phyloP scores from a whole-genome alignment of 2,797 vertebrate genomes.

The Oreortyx pictus region DNA sequence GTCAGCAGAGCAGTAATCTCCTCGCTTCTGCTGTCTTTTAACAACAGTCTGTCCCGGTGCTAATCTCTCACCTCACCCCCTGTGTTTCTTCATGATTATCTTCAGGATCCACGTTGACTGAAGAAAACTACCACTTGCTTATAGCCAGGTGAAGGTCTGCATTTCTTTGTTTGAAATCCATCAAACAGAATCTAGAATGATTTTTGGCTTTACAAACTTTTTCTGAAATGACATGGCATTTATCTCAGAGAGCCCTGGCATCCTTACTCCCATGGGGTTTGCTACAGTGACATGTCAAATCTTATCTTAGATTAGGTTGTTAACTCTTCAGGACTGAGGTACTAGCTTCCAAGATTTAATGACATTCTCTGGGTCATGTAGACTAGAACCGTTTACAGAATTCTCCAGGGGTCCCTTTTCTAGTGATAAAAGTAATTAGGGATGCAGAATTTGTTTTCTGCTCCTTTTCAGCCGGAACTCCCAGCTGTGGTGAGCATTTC shows the following conservation, averaged over 20 bases:
- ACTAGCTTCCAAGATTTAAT: background rate
- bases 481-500: background rate
- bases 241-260: background rate
- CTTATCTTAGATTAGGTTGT: background rate
- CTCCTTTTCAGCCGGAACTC: slow-evolving; percentile 17
- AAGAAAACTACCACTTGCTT: background rate
- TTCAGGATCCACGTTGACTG: background rate
- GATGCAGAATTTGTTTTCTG: slow-evolving; percentile 38
- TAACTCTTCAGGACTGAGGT: background rate
- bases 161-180: slow-evolving; percentile 32
- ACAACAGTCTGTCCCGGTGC: background rate
- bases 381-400: background rate
- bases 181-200: background rate
- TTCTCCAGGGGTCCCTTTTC: background rate
- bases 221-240: background rate
- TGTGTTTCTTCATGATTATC: background rate
- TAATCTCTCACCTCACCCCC: background rate
- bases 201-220: slow-evolving; percentile 4
- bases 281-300: background rate
- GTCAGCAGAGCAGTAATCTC: background rate
- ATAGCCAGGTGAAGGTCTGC: background rate
- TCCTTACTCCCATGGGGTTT: background rate
- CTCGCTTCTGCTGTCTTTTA: background rate
- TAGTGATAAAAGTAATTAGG: background rate
- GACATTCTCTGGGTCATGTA: background rate